These are phyloP conservation scores for Plemyria rubiginata DNA, from an alignment of 2,888 invertebrate genomes.

Conservation along the genomic window DNA sequence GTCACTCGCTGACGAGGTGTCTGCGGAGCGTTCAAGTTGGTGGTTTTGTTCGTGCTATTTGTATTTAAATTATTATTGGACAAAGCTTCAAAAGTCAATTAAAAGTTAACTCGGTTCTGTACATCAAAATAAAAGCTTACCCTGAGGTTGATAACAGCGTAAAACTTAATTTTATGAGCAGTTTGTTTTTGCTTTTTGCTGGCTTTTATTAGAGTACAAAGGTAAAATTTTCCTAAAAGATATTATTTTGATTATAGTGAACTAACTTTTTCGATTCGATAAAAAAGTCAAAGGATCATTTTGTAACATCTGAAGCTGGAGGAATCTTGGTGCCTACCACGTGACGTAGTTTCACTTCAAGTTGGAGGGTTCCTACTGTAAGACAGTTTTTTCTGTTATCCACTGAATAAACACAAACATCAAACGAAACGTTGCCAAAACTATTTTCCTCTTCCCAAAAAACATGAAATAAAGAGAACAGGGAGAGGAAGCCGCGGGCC, in stretches of 20 bases:
- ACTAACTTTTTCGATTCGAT: no score
- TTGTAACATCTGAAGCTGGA: no score
- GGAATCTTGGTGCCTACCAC: no score
- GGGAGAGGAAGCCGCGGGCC: slow-evolving; percentile 51
- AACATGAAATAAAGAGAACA: slow-evolving; percentile 48
- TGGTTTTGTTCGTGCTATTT: slow-evolving; percentile 12
- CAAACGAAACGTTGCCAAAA: slow-evolving; percentile 37
- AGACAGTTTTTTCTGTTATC: no score
- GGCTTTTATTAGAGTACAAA: no score
- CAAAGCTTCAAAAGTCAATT: neutral
- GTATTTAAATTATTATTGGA: slow-evolving; percentile 11
- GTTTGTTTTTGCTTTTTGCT: neutral
- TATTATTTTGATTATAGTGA: no score
- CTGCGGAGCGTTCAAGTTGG: slow-evolving; percentile 18
- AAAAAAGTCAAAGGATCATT: no score
- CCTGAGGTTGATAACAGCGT: neutral
- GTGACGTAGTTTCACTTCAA: no score
- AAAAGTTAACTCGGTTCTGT: slow-evolving; percentile 2
- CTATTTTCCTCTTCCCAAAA: slow-evolving; percentile 55
- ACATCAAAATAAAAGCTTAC: neutral
- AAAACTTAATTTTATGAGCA: neutral
- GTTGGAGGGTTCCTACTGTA: no score
- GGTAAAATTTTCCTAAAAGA: no score
- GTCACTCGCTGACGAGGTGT: slow-evolving; percentile 34
- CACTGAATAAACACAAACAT: slow-evolving; percentile 35